phyloP scores from a whole-genome alignment of 2,888 invertebrate species.

The Mythimna loreyi region DNA sequence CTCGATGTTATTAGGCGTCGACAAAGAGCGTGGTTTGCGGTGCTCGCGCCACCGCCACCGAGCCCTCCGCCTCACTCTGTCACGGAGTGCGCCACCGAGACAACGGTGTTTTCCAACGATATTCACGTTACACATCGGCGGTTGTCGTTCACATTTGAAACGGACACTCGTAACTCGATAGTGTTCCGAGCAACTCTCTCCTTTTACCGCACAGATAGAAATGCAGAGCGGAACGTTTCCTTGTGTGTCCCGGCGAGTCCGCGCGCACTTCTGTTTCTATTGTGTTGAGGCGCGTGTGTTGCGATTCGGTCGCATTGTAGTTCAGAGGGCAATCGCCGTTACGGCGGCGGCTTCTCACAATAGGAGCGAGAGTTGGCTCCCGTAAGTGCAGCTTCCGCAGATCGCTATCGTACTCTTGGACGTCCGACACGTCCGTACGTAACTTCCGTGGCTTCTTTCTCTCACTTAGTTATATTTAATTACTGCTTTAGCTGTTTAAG shows the following conservation, averaged over 20 bases:
- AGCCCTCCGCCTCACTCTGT: conserved; percentile 68
- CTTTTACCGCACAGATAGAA: conserved; percentile 82
- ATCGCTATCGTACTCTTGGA: conserved; percentile 80
- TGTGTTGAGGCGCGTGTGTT: conserved; percentile 72
- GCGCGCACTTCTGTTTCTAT: conserved; percentile 77
- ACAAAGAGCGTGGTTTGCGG: conserved; percentile 79
- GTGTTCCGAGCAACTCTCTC: conserved; percentile 84
- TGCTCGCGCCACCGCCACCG: conserved; percentile 61
- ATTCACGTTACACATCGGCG: conserved; percentile 86
- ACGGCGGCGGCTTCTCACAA: conserved; percentile 82
- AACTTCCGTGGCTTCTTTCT: conserved; percentile 78
- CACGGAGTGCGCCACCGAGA: conserved; percentile 66
- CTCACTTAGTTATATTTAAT: conserved; percentile 59
- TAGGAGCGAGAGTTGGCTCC: conserved; percentile 84
- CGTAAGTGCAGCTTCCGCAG: conserved; percentile 79
- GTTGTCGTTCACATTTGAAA: conserved; percentile 80
- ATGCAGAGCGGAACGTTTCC: conserved; percentile 89
- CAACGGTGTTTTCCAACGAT: conserved; percentile 69
- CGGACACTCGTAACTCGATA: conserved; percentile 84
- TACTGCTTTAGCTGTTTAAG: conserved; percentile 22
- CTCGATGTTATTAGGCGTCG: conserved; percentile 80
- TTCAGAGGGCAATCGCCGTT: conserved; percentile 84
- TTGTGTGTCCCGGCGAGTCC: conserved; percentile 75
- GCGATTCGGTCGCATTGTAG: conserved; percentile 77
- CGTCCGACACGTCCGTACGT: conserved; percentile 72